Evolutionary conservation across 1,140 invertebrate genomes (phyloP), one percentile per base, ranked within the genome.

Genomic region (Fopius arisanus): DNA sequence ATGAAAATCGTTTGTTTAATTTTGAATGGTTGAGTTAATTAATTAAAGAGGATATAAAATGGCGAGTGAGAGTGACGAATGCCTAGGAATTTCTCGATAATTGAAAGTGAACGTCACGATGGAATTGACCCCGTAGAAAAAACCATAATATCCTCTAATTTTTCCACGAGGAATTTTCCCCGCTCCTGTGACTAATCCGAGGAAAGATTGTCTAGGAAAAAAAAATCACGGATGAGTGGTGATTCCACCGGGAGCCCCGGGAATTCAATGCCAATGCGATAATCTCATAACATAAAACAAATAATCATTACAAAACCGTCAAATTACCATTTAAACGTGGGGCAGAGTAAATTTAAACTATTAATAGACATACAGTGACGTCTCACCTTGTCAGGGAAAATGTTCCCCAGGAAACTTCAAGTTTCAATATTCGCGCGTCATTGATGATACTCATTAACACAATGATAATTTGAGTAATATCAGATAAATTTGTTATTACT

Each of bases 221-320:
- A 21, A 51, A 4, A 23, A 59, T 59, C 19, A 26, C 10, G 23
- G 19, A 59, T 48, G n/a, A 59, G 26, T 59, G 6, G 6, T 23
- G 9, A 59, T 51, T 51, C 43, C 43, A 51, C n/a, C 19, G 43
- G 43, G n/a, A 19, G 43, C 19, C 43, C 19, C n/a, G 2, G 16
- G 43, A 21, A 6, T 16, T 51, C 43, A 51, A 51, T 1, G 1
- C 43, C 9, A 48, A 7, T 23, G 23, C 23, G 23, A 7, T 59
- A 59, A 59, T 19, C 43, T 51, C 43, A 51, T 59, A 59, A 26
- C 54, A 12, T 59, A 59, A 59, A 59, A 59, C 54, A 59, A 59
- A 59, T 59, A 59, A 28, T 59, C 21, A 59, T 59, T 59, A 26
- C 4, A 23, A 26, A 59, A 23, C 9, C 1, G 9, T n/a, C 23